Evolutionary conservation across 2,888 invertebrate species (phyloP).

Genomic region (Muschampia plurimacula): DNA sequence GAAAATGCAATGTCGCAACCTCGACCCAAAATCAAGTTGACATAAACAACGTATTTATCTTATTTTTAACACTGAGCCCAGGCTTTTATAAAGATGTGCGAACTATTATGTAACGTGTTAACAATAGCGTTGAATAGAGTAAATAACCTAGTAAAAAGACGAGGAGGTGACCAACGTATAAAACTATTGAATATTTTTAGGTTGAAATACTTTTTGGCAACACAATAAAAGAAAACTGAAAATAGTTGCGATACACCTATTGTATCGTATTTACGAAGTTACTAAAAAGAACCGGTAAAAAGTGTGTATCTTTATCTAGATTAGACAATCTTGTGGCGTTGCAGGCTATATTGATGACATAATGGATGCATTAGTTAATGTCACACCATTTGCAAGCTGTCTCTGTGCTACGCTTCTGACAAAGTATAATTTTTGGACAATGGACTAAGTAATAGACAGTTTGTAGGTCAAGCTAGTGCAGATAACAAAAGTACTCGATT

Average conservation of each 20-base stretch:
- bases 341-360: background rate
- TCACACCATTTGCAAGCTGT: background rate
- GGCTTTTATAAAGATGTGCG: conserved; percentile 17
- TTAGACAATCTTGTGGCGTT: background rate
- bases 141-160: background rate
- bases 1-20: conserved; percentile 35
- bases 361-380: background rate
- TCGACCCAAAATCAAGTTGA: conserved; percentile 41
- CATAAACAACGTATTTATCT: conserved; percentile 39
- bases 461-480: background rate
- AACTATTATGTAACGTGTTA: conserved; percentile 22
- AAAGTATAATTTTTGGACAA: background rate
- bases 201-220: background rate
- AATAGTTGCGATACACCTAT: background rate
- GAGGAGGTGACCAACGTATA: background rate
- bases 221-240: background rate
- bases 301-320: background rate
- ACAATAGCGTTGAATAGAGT: conserved; percentile 2
- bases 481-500: background rate
- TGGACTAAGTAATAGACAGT: background rate
- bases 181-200: background rate
- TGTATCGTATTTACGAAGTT: conserved; percentile 2
- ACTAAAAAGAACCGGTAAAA: background rate
- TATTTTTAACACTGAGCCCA: conserved; percentile 32
- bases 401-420: background rate